phyloP scores from a whole-genome alignment of 2,797 vertebrate genomes.

The Balearica regulorum region DNA sequence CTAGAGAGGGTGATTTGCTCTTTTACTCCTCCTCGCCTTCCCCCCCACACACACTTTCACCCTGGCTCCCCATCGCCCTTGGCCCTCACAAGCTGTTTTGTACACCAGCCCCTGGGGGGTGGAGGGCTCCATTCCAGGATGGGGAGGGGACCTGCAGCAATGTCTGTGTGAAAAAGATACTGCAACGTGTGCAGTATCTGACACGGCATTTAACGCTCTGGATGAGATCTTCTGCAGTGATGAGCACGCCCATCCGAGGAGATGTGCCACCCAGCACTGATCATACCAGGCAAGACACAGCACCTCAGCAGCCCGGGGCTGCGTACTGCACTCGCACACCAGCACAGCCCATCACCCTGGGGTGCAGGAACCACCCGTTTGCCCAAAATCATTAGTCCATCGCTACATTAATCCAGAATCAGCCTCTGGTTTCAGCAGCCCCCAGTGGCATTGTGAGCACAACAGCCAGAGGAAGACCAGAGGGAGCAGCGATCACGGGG shows the following conservation, averaged over 20 bases:
- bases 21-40: too few relatives aligned
- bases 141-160: neutral
- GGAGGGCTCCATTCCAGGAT: neutral
- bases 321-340: too few relatives aligned
- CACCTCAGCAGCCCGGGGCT: too few relatives aligned
- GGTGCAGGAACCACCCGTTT: too few relatives aligned
- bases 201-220: fast-evolving
- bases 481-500: neutral
- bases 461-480: neutral
- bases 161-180: neutral
- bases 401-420: neutral
- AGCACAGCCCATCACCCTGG: neutral
- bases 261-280: neutral
- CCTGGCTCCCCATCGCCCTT: too few relatives aligned
- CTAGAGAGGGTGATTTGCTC: neutral
- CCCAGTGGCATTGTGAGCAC: neutral
- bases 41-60: neutral
- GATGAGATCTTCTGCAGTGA: neutral
- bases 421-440: neutral
- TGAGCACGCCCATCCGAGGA: neutral
- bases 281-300: neutral
- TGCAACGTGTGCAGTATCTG: fast-evolving
- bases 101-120: neutral
- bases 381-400: neutral
- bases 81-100: neutral